Base-by-base conservation (phyloP, 2,113 vertebrate species). In the Aplodontia rufa region DNA sequence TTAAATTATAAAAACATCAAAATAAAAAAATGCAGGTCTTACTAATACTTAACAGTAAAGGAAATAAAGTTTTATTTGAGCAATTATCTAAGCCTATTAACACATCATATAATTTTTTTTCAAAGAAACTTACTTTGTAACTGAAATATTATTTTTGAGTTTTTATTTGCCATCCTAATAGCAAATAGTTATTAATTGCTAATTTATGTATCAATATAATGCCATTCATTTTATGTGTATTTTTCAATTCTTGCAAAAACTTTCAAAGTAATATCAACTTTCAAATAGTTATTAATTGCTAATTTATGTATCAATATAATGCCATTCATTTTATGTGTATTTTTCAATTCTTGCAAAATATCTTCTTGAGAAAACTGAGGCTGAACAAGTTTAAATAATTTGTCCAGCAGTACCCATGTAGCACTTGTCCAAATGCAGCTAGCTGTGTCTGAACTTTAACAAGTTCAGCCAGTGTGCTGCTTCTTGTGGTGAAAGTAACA, bases 121-220 rank as follows among this genome's bases (percentile, higher is more conserved):
- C 28, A 75, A 85, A 86, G 35, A 84, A 32, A 0, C 17, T 71
- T 28, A 26, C 68, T 94, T 68, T 85, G 20, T 89, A 72, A 75
- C 40, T 51, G 55, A 80, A 91, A 89, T 47, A 80, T 69, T 66
- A 40, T 72, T 89, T 94, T 86, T 74, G 64, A 85, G 7, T 74
- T 90, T 81, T 87, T 91, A 79, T 3, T 55, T 58, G 24, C 22
- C 14, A 66, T 85, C 12, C 7, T 22, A 53, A 47, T 72, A 78
- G 49, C 12, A 60, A 60, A 60, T 60, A 28, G 58, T 60, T 60
- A 60, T 37, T 71, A 42, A 53, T 53, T 47, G 14, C 40, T 47
- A 30, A 19, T 69, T 47, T 91, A 10, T 58, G n/a, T 64, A 12
- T 78, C 58, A 53, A 62, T 45, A 75, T 35, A 89, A 74, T 71